phyloP scores from a whole-genome alignment of 2,797 vertebrate species.

The Phalanger gymnotis region DNA sequence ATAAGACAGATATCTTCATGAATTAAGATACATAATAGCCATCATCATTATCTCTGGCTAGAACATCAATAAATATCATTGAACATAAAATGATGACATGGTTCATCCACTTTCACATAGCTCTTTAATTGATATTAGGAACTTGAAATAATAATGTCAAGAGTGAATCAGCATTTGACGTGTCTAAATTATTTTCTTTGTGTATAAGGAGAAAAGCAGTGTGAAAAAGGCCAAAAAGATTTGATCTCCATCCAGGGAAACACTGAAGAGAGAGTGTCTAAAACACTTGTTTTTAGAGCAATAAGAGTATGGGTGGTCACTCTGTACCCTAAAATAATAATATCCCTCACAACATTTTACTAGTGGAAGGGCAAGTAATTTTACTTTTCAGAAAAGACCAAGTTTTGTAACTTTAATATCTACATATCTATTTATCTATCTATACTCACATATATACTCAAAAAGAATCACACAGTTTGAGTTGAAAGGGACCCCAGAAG shows the following conservation, averaged over 20 bases:
- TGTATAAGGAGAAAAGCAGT: constrained; percentile 62
- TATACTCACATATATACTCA: not conserved
- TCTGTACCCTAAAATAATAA: constrained; percentile 58
- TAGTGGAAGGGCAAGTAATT: constrained; percentile 53
- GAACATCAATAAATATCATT: constrained; percentile 46
- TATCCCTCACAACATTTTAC: constrained; percentile 24
- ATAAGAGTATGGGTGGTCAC: not conserved
- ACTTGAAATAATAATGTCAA: constrained; percentile 57
- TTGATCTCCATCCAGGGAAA: constrained; percentile 71
- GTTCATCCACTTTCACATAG: constrained; percentile 59
- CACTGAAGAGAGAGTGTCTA: constrained; percentile 53
- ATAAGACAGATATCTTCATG: constrained; percentile 54
- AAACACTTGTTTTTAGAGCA: constrained; percentile 62
- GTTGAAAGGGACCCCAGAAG: not conserved
- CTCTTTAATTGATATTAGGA: constrained; percentile 69
- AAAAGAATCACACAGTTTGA: not conserved
- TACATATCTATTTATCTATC: too few species aligned
- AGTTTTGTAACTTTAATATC: not conserved
- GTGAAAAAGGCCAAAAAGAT: constrained; percentile 64
- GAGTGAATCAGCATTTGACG: constrained; percentile 61
- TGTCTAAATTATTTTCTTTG: constrained; percentile 77
- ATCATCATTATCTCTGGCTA: constrained; percentile 40
- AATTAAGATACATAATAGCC: constrained; percentile 20
- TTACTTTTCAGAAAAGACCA: not conserved
- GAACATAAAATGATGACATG: constrained; percentile 49